Conservation (phyloP, 2,113 vertebrate species). For the Malurus alboscapulatus region DNA sequence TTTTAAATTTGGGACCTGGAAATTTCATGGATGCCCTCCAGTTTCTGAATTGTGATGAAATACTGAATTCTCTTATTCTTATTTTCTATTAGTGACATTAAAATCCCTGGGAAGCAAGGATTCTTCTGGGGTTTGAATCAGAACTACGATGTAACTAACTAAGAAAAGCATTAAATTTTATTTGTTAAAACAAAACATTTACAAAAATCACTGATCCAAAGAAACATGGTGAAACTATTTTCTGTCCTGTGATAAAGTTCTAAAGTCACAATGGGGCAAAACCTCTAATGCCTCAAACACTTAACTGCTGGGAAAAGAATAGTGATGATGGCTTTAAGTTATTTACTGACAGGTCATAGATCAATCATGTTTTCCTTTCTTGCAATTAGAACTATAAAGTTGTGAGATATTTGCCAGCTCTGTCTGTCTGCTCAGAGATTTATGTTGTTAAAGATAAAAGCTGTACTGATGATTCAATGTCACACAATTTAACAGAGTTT, state of each 20-base stretch:
- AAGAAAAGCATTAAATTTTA: not conserved
- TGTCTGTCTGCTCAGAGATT: not conserved
- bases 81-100: not conserved
- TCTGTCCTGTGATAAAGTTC: not conserved
- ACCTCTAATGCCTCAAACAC: not conserved
- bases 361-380: not conserved
- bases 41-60: not conserved
- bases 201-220: not conserved
- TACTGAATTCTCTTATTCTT: not conserved
- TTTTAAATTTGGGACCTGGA: not conserved
- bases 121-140: not conserved
- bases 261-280: not conserved
- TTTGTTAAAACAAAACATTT: not conserved
- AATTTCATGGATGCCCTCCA: not conserved
- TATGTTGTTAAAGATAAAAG: not conserved
- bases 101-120: not conserved
- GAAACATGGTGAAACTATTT: not conserved
- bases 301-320: not conserved
- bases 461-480: not conserved
- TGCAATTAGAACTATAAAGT: not conserved
- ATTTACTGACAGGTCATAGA: not conserved
- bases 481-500: not conserved
- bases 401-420: not conserved
- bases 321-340: not conserved
- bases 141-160: not conserved